Percentiles rank a stretch among this genome's conserved stretches.
Conservation (phyloP, 2,113 vertebrate genomes). For the Glaucomys volans region DNA sequence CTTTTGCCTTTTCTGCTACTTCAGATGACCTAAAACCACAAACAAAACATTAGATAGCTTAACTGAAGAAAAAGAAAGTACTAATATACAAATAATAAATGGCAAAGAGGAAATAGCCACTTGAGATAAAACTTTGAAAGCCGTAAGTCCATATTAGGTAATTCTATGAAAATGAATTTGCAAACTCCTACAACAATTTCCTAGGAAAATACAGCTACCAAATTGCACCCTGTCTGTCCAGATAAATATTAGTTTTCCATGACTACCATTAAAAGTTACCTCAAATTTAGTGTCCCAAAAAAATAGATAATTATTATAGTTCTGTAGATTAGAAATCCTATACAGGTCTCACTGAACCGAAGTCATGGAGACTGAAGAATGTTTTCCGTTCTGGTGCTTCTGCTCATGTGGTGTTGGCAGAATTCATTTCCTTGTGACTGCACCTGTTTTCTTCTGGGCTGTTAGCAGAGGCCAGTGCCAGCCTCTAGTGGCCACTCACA, state of each 20-base stretch:
- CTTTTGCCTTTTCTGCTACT: neutral
- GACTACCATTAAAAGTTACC: neutral
- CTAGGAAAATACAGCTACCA: neutral
- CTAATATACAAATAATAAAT: slow-evolving; percentile 24
- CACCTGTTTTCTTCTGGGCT: neutral
- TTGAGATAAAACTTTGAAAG: neutral
- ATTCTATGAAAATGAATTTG: slow-evolving; percentile 15
- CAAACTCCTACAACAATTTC: neutral
- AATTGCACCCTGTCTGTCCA: neutral
- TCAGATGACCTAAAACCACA: neutral
- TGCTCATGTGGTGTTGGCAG: neutral
- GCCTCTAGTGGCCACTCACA: neutral
- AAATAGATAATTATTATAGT: neutral
- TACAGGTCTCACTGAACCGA: neutral
- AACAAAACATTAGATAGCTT: neutral
- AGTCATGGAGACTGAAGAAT: neutral
- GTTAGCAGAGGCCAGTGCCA: neutral
- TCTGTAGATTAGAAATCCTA: neutral
- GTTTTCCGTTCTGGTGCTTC: neutral
- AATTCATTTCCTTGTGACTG: neutral
- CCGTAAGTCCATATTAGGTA: neutral
- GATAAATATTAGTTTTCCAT: neutral
- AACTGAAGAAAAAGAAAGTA: neutral
- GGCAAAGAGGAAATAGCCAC: neutral
- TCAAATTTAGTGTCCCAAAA: neutral